These are phyloP conservation scores for Amiota communis DNA, from an alignment of 2,888 invertebrate species.

Conservation along the genomic window DNA sequence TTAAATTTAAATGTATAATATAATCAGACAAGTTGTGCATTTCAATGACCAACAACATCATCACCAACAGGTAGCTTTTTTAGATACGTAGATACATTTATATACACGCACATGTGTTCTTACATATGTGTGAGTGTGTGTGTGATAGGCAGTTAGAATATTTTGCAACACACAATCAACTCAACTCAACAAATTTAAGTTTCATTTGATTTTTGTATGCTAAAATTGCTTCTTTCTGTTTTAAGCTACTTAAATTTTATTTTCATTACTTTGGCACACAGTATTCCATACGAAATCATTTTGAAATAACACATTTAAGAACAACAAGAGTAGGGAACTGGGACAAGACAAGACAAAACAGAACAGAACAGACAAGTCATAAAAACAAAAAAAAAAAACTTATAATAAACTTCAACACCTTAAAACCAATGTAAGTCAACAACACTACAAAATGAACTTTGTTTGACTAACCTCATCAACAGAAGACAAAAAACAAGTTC, in stretches of 20 bases:
- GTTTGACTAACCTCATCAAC: neutral
- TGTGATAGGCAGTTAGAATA: too few species aligned
- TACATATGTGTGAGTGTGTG: too few species aligned
- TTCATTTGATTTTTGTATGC: slow-evolving; percentile 38
- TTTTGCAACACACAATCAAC: too few species aligned
- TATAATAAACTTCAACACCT: neutral
- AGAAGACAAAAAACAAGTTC: slow-evolving; percentile 24
- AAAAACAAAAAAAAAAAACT: slow-evolving; percentile 32
- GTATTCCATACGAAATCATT: neutral
- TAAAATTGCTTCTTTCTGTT: slow-evolving; percentile 7
- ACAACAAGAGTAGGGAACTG: slow-evolving; percentile 3
- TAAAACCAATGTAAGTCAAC: neutral
- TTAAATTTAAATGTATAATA: slow-evolving; percentile 41
- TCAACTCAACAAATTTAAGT: neutral
- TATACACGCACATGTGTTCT: too few species aligned
- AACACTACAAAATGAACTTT: neutral
- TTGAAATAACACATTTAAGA: neutral
- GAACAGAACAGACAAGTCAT: slow-evolving; percentile 7
- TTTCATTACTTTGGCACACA: neutral
- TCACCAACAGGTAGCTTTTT: slow-evolving; percentile 24
- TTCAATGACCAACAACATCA: slow-evolving; percentile 38
- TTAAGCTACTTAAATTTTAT: slow-evolving; percentile 16
- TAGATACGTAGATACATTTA: neutral
- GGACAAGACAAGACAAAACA: neutral
- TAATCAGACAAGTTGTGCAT: slow-evolving; percentile 48